Evolutionary conservation across 2,113 vertebrate species (phyloP).

Genomic region (Eulemur rufifrons): DNA sequence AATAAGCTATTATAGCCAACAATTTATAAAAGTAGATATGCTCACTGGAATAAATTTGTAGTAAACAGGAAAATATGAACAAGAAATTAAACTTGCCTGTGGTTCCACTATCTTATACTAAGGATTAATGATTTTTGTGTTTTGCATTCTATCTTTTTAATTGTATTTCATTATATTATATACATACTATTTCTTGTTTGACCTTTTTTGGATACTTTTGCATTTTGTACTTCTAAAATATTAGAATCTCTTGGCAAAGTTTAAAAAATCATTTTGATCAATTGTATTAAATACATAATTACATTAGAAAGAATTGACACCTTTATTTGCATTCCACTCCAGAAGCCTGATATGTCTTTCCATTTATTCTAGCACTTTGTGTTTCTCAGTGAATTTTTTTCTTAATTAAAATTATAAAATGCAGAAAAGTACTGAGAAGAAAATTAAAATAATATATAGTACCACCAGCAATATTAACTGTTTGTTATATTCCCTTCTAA

Average conservation of each 20-base stretch:
- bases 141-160: background rate
- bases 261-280: background rate
- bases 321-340: background rate
- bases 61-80: background rate
- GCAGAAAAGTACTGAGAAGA: background rate
- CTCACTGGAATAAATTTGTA: background rate
- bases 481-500: background rate
- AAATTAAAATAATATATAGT: constrained; percentile 11
- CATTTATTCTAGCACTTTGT: constrained; percentile 9
- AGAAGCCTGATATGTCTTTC: background rate
- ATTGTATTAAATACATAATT: background rate
- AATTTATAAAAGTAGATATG: constrained; percentile 22
- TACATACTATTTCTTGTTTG: background rate
- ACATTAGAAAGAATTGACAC: background rate
- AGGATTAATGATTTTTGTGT: background rate
- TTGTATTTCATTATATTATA: background rate
- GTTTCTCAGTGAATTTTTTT: background rate
- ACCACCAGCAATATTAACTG: background rate
- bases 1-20: background rate
- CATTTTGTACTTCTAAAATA: constrained; percentile 1
- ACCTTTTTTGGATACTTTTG: background rate
- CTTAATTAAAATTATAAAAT: constrained; percentile 24
- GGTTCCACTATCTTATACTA: background rate
- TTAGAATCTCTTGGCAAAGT: background rate
- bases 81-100: background rate